These are phyloP conservation scores for Venustoraphidia nigricollis DNA, from an alignment of 2,888 invertebrate species.

Conservation along the genomic window DNA sequence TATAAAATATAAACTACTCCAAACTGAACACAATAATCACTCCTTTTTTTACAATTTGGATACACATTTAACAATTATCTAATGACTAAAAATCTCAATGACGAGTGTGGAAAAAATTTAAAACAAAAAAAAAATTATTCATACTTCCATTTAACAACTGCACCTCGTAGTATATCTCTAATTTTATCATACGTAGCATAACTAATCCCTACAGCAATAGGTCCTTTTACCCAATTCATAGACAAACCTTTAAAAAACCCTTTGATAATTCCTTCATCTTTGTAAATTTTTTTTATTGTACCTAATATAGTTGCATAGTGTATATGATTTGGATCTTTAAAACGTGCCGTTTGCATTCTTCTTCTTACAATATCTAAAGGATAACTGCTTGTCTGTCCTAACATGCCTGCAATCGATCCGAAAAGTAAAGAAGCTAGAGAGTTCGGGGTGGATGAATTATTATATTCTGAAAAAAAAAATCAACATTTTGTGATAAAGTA, in stretches of 20 bases:
- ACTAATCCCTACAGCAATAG: constrained; percentile 85
- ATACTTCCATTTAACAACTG: too few species aligned
- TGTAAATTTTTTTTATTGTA: constrained; percentile 58
- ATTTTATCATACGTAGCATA: constrained; percentile 87
- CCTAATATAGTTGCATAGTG: constrained; percentile 40
- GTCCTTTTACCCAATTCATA: constrained; percentile 97
- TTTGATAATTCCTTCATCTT: constrained; percentile 71
- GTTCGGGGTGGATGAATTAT: constrained; percentile 30
- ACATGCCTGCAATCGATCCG: constrained; percentile 83
- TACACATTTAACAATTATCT: too few species aligned
- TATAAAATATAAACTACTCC: too few species aligned
- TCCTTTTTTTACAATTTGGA: too few species aligned
- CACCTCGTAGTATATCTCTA: constrained; percentile 40
- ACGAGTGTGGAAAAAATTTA: too few species aligned
- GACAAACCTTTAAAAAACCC: constrained; percentile 98
- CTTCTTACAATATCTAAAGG: constrained; percentile 82
- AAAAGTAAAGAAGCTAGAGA: constrained; percentile 55
- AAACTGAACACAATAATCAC: too few species aligned
- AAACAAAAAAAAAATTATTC: too few species aligned
- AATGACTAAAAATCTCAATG: too few species aligned
- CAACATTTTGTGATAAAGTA: too few species aligned
- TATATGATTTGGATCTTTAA: constrained; percentile 21
- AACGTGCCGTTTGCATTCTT: constrained; percentile 41
- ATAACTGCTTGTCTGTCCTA: constrained; percentile 92
- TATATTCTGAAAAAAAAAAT: constrained; percentile 22